phyloP scores from a whole-genome alignment of 2,113 vertebrate species.

The Tetrax tetrax region DNA sequence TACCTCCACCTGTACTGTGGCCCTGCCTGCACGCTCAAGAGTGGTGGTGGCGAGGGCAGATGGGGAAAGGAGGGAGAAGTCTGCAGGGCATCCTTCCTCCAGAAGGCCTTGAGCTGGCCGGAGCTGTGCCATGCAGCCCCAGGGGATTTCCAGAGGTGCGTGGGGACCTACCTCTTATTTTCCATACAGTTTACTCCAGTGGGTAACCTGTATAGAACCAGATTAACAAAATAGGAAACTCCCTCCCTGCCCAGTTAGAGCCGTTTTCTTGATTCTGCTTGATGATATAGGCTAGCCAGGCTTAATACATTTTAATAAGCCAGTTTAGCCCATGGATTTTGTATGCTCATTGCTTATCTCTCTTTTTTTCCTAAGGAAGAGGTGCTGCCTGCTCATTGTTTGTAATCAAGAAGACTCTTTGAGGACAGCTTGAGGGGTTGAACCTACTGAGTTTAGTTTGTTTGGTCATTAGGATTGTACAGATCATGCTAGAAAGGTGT shows the following conservation, averaged over 20 bases:
- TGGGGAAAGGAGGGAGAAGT: background rate
- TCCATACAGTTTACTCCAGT: background rate
- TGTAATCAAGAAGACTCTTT: background rate
- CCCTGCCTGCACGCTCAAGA: background rate
- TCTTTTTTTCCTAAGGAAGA: background rate
- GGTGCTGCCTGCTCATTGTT: background rate
- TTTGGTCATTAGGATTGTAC: background rate
- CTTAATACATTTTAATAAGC: background rate
- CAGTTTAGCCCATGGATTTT: background rate
- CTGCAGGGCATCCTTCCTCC: background rate
- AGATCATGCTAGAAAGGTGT: background rate
- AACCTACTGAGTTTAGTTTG: background rate
- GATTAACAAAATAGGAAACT: background rate
- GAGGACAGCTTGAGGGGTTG: background rate
- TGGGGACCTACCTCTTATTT: background rate
- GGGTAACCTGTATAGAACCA: too few relatives aligned
- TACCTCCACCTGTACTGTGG: accelerated
- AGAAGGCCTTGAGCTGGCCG: background rate
- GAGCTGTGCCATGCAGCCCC: accelerated
- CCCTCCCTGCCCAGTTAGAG: background rate
- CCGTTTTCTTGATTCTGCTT: background rate
- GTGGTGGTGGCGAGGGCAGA: background rate
- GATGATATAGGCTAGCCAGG: background rate
- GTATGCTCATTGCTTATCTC: background rate
- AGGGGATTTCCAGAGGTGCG: background rate